Base-by-base conservation (phyloP, 2,888 invertebrate genomes). In the Amblyjoppa proteus region DNA sequence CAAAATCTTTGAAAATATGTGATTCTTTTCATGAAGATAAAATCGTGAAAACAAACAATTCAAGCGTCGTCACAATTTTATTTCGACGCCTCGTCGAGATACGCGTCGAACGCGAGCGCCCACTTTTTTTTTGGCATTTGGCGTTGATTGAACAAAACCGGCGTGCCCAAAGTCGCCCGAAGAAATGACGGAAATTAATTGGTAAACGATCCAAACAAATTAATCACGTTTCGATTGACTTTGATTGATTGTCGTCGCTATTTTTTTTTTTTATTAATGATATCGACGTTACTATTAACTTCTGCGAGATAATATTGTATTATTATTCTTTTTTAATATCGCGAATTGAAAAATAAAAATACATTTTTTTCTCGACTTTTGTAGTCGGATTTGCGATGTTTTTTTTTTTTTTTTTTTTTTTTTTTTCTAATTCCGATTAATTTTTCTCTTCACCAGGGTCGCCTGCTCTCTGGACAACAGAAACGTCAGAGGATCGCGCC, bases 101-200 rank as follows among this genome's bases (percentile, higher is more conserved):
- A 34, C 34, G 6, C 34, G 11, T 41, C 2, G 9, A 41, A 41
- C 41, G 41, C 41, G 11, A 41, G 9, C 9, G 9, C 9, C 11
- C 11, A 41, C 41, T 41, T 20, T 20, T 20, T 20, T 20, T 20
- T 20, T 11, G 41, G 41, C 11, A 41, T 11, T 28, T 11, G 11
- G 4, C 11, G 58, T 58, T 25, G 3, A 58, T 13, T 11, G 11
- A 5, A 71, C 80, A 51, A 38, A 56, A 56, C 34, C 31, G 11
- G 38, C 11, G 7, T 6, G n/a, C 31, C 6, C n/a, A 61, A 68
- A 68, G 38, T 16, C 34, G 51, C n/a, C n/a, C 20, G 45, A 13
- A 28, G 87, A 84, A 84, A 92, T 92, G 91, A 89, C 89, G 56
- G 90, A 91, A 71, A 86, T 92, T 77, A 91, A 91, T 82, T 92